A percentile compares a stretch with the other conserved stretches of the same genome.
phyloP scores from a whole-genome alignment of 2,888 invertebrate genomes.

The Lydus trimaculatus region DNA sequence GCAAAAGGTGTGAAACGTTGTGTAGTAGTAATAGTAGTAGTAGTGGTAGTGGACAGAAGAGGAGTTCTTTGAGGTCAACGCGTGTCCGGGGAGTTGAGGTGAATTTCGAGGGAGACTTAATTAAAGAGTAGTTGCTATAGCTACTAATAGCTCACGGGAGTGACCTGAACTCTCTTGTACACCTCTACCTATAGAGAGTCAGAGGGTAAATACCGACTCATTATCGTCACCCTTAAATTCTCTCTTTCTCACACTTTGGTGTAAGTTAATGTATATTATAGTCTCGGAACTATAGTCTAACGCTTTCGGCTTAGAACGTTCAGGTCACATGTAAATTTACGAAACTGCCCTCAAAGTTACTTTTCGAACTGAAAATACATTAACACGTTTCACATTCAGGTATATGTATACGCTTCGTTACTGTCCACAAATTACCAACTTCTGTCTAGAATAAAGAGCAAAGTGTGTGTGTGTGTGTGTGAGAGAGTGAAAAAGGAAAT shows the following conservation, averaged over 20 bases:
- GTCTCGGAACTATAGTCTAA: constrained; percentile 16
- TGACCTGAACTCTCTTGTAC: constrained; percentile 44
- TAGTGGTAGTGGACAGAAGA: constrained; percentile 31
- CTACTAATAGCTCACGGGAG: constrained; percentile 51
- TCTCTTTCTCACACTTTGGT: constrained; percentile 7
- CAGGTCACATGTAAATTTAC: constrained; percentile 34
- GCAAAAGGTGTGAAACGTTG: constrained; percentile 45
- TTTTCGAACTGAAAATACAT: constrained; percentile 32
- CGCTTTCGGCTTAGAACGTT: constrained; percentile 9
- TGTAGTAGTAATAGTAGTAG: no score
- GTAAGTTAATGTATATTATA: neutral
- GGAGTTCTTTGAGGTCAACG: constrained; percentile 50
- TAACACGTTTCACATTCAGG: constrained; percentile 34
- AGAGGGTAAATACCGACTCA: constrained; percentile 46
- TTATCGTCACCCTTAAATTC: constrained; percentile 27
- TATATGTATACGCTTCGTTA: constrained; percentile 12
- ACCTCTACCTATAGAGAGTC: constrained; percentile 33
- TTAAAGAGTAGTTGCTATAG: constrained; percentile 55
- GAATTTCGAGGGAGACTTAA: constrained; percentile 47
- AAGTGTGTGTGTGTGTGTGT: no score
- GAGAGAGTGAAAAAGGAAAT: constrained; percentile 8
- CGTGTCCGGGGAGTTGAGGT: constrained; percentile 44
- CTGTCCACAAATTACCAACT: constrained; percentile 3
- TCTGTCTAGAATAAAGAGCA: neutral
- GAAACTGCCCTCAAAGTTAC: constrained; percentile 29